A percentile compares a stretch with the other conserved stretches of the same genome.
phyloP scores from a whole-genome alignment of 1,140 invertebrate species.

The Sweltsa coloradensis region DNA sequence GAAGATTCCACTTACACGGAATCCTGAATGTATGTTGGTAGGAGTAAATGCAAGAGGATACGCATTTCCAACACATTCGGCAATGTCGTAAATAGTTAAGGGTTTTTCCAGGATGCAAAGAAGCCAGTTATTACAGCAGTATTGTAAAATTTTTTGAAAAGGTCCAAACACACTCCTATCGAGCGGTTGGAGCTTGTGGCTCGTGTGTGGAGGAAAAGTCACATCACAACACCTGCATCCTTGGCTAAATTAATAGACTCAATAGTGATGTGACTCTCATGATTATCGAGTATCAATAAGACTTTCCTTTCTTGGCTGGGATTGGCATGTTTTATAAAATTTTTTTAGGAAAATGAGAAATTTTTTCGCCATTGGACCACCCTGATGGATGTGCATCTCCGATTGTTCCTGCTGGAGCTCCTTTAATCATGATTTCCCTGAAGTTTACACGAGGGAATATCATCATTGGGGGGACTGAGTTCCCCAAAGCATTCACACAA shows the following conservation, averaged over 20 bases:
- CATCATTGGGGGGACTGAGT: constrained; percentile 26
- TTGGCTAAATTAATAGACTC: constrained; percentile 21
- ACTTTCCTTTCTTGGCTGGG: too few relatives aligned
- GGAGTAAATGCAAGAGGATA: constrained; percentile 19
- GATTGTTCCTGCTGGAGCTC: constrained; percentile 12
- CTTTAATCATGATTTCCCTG: constrained; percentile 20
- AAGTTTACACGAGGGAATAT: constrained; percentile 27
- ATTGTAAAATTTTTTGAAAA: constrained; percentile 33
- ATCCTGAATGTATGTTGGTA: constrained; percentile 24
- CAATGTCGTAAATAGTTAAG: constrained; percentile 23
- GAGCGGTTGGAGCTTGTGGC: constrained; percentile 30
- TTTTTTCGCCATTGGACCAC: constrained; percentile 12
- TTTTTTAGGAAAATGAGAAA: too few relatives aligned
- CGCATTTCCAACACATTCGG: constrained; percentile 19
- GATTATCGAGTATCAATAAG: too few relatives aligned
- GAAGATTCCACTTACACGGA: constrained; percentile 23
- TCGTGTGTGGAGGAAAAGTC: constrained; percentile 23
- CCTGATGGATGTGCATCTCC: constrained; percentile 10
- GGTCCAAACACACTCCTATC: constrained; percentile 26
- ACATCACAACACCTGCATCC: constrained; percentile 25
- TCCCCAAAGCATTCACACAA: constrained; percentile 25
- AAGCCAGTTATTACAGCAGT: constrained; percentile 25
- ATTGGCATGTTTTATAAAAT: too few relatives aligned
- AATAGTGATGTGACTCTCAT: constrained; percentile 24
- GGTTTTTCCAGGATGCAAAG: constrained; percentile 19